phyloP scores from a whole-genome alignment of 2,888 invertebrate species.

The Anarsia innoxiella region DNA sequence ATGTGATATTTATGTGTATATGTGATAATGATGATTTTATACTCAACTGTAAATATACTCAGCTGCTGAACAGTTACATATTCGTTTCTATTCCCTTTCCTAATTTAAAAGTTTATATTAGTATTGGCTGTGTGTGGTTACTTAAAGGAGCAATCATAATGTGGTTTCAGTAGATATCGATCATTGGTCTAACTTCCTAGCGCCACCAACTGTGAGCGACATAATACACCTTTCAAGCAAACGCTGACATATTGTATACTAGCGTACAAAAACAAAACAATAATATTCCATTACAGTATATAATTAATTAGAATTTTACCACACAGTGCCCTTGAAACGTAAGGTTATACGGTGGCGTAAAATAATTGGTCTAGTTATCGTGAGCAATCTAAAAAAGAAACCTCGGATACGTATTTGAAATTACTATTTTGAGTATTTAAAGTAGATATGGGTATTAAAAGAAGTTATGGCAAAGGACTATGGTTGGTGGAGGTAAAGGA shows the following conservation, averaged over 20 bases:
- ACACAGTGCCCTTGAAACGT: constrained; percentile 46
- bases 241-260: neutral
- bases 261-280: constrained; percentile 5
- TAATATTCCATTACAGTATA: constrained; percentile 16
- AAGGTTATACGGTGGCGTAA: constrained; percentile 37
- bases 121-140: too few species aligned
- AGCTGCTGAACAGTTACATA: constrained; percentile 57
- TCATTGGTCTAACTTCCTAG: neutral
- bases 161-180: neutral
- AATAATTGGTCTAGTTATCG: constrained; percentile 50
- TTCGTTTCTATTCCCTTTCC: constrained; percentile 26
- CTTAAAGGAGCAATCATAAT: too few species aligned
- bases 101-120: too few species aligned
- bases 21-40: constrained; percentile 52
- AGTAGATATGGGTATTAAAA: too few species aligned
- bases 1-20: constrained; percentile 74
- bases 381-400: too few species aligned
- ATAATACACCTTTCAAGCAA: neutral
- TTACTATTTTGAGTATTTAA: too few species aligned
- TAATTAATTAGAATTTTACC: constrained; percentile 22
- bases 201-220: neutral
- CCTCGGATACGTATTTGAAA: too few species aligned
- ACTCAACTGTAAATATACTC: constrained; percentile 67
- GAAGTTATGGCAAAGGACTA: too few species aligned
- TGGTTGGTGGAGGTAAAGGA: too few species aligned